Conservation (phyloP, 1,140 invertebrate species). For the Drosophila ananassae region DNA sequence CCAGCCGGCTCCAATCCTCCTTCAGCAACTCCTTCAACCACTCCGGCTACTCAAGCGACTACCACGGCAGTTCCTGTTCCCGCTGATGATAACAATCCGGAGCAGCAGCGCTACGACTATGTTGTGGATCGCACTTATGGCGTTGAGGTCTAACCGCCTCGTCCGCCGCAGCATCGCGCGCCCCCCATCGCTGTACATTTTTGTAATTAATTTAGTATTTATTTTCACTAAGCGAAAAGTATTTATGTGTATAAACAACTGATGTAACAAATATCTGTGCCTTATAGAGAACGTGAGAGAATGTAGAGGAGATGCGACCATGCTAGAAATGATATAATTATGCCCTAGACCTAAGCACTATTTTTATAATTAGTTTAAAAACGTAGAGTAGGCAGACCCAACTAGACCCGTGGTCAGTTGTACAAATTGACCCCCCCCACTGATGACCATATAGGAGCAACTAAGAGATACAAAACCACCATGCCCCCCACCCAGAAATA, state of each 20-base stretch:
- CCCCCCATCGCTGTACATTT: constrained; percentile 72
- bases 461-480: constrained; percentile 29
- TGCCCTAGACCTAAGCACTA: constrained; percentile 44
- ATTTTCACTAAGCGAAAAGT: constrained; percentile 74
- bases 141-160: constrained; percentile 86
- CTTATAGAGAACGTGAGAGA: constrained; percentile 69
- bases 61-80: constrained; percentile 9
- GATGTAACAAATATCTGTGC: constrained; percentile 82
- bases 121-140: constrained; percentile 88
- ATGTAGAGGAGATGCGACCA: constrained; percentile 48
- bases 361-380: constrained; percentile 23
- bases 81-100: constrained; percentile 70
- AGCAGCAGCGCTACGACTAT: constrained; percentile 87
- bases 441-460: constrained; percentile 52
- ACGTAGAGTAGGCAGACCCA: constrained; percentile 33
- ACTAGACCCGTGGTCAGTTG: constrained; percentile 64
- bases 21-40: constrained; percentile 19
- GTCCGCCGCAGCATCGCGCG: constrained; percentile 13
- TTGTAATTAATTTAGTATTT: constrained; percentile 81
- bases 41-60: constrained; percentile 3
- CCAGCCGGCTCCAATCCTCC: background rate
- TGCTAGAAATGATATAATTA: constrained; percentile 64
- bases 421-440: constrained; percentile 69
- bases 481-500: constrained; percentile 11
- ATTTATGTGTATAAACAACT: constrained; percentile 82